phyloP scores from a whole-genome alignment of 2,113 vertebrate species.

The Lonchura striata region DNA sequence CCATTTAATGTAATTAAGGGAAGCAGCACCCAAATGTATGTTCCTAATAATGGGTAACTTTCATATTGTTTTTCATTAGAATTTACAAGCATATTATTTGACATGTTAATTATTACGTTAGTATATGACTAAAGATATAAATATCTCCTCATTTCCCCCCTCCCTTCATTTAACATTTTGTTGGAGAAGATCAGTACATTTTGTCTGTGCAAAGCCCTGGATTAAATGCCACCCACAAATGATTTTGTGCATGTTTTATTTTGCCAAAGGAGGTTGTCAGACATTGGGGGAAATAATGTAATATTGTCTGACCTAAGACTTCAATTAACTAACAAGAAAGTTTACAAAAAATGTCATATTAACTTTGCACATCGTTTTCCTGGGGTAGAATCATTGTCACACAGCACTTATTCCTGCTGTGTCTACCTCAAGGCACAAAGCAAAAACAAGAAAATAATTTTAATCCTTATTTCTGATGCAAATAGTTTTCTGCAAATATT shows the following conservation, averaged over 20 bases:
- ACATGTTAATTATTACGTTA: neutral
- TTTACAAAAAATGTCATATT: conserved; percentile 34
- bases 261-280: conserved; percentile 43
- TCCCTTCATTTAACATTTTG: neutral
- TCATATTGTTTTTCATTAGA: neutral
- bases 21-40: neutral
- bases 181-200: conserved; percentile 34
- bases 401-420: neutral
- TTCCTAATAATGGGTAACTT: neutral
- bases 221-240: conserved; percentile 63
- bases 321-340: conserved; percentile 54
- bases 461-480: neutral
- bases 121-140: conserved; percentile 31
- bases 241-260: conserved; percentile 33
- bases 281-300: conserved; percentile 31
- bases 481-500: neutral
- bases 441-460: neutral
- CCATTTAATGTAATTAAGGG: neutral
- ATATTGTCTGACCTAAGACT: conserved; percentile 36
- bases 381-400: neutral
- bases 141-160: neutral
- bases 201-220: conserved; percentile 46
- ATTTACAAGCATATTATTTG: neutral
- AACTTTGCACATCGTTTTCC: conserved; percentile 27
- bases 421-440: neutral